Evolutionary conservation across 2,888 invertebrate genomes (phyloP).

Genomic region (Aleiodes leptofemur): DNA sequence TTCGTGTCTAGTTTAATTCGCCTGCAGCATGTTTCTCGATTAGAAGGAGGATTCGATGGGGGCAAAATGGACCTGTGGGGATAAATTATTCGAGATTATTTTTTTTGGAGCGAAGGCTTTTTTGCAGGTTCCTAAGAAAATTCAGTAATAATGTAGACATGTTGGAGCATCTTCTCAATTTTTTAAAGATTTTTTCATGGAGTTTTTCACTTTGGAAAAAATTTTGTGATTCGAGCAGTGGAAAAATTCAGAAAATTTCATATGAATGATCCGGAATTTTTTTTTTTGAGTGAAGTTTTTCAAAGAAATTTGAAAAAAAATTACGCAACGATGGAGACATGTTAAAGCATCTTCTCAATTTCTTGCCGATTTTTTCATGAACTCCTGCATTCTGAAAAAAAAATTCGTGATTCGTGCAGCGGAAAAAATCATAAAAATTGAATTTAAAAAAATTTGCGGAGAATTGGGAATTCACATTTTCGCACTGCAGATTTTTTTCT

Average conservation of each 20-base stretch:
- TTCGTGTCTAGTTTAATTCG: conserved; percentile 13
- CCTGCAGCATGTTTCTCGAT: not conserved
- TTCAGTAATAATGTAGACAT: not conserved
- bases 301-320: not conserved
- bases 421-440: not conserved
- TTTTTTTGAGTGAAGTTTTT: too few relatives aligned
- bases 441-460: not conserved
- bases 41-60: not conserved
- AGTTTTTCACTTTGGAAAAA: too few relatives aligned
- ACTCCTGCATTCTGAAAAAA: not conserved
- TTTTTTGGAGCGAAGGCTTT: not conserved
- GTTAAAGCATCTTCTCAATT: too few relatives aligned
- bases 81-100: too few relatives aligned
- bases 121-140: not conserved
- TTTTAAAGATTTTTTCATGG: too few relatives aligned
- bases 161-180: too few relatives aligned
- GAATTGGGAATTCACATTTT: conserved; percentile 9
- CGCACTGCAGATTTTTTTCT: conserved; percentile 1
- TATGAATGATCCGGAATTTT: too few relatives aligned
- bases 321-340: too few relatives aligned
- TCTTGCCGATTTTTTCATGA: too few relatives aligned
- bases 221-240: too few relatives aligned
- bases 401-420: not conserved
- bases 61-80: too few relatives aligned
- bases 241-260: too few relatives aligned